Evolutionary conservation across 2,113 vertebrate species (phyloP), one percentile per base, ranked within the genome.

Genomic region (Numida meleagris): DNA sequence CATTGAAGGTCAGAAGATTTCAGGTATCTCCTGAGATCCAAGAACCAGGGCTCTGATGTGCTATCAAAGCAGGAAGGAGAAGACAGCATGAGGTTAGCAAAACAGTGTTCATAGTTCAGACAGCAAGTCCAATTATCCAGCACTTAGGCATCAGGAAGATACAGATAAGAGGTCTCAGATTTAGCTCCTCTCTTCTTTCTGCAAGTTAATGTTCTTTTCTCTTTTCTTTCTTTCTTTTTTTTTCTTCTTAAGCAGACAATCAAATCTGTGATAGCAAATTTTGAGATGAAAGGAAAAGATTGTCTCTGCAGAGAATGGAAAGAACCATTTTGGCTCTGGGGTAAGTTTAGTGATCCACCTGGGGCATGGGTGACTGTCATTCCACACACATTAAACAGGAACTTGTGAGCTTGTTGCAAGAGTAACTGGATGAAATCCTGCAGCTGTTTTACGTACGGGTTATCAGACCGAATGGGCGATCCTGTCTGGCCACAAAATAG

Each of bases 151-250:
- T 87, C 1, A 2, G 74, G 51, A 91, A 93, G 85, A 94, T 89
- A 91, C 82, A 91, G 95, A 95, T 95, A 95, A 96, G 94, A 94
- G 88, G 82, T 88, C 95, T 95, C 93, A 86, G 88, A 95, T 96
- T 96, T 94, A 91, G 95, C 75, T 95, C 85, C 85, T 93, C 93
- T 92, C 79, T 91, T 90, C 94, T 83, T 80, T 72, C 76, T 95
- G 68, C 67, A 94, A 95, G 79, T 80, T 93, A 92, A 95, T 92
- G 74, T 89, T 78, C 45, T 84, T 92, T 87, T 36, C 19, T 66
- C 55, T 58, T 65, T 50, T 67, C 23, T 63, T 2, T 29, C 4
- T 43, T 7, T 67, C 14, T 50, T 50, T 68, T 34, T 48, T 55
- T 59, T 42, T 59, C 66, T 85, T 87, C 94, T 85, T 38, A 18